phyloP scores from a whole-genome alignment of 2,888 invertebrate species.

The Catocala nupta region DNA sequence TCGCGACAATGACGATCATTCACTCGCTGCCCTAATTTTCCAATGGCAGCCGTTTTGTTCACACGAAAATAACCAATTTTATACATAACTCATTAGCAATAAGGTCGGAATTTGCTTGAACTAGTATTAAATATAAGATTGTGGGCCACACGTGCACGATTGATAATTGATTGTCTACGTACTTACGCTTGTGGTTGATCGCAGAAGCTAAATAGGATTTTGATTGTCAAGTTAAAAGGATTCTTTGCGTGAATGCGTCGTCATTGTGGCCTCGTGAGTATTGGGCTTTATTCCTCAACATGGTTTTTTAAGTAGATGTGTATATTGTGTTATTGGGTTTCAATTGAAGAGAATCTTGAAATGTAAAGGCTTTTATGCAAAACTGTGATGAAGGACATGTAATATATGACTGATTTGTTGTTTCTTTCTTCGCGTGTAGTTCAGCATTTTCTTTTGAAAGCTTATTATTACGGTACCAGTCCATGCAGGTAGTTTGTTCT shows the following conservation, averaged over 20 bases:
- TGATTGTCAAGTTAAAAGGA: conserved; percentile 34
- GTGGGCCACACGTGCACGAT: conserved; percentile 44
- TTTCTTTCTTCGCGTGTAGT: too few species aligned
- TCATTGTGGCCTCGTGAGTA: conserved; percentile 18
- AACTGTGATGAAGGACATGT: too few species aligned
- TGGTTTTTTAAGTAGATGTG: conserved; percentile 4
- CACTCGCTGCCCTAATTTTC: conserved; percentile 51
- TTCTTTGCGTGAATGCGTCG: conserved; percentile 24
- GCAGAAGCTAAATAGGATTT: conserved; percentile 27
- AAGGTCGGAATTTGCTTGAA: conserved; percentile 26
- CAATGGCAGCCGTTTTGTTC: conserved; percentile 24
- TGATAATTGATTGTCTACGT: conserved; percentile 41
- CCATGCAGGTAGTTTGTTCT: too few species aligned
- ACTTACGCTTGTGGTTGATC: conserved; percentile 34
- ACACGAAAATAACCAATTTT: conserved; percentile 15
- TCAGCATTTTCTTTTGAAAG: too few species aligned
- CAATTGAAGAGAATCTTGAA: conserved; percentile 1
- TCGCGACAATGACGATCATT: conserved; percentile 49
- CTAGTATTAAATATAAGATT: conserved; percentile 20
- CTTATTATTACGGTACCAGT: too few species aligned
- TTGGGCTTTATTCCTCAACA: conserved; percentile 9
- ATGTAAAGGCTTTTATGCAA: neutral
- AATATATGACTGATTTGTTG: too few species aligned
- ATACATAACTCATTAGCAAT: conserved; percentile 8
- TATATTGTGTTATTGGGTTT: conserved; percentile 1